Percentiles rank a stretch among this genome's conserved stretches.
Evolutionary conservation across 2,113 vertebrate species (phyloP).

Genomic region (Trogon surrucura): DNA sequence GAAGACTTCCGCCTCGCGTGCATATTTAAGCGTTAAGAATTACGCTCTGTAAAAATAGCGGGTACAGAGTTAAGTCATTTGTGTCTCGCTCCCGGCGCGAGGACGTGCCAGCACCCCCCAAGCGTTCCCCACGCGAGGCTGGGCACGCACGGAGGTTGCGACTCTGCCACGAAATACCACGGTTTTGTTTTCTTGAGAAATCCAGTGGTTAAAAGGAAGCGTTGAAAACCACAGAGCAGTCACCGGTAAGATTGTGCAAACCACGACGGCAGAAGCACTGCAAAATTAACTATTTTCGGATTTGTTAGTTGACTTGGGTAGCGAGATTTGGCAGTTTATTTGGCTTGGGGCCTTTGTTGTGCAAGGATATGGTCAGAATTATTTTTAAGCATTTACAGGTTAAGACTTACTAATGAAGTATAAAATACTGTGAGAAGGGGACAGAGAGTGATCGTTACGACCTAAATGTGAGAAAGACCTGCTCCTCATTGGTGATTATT

Average conservation of each 20-base stretch:
- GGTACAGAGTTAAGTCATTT: not conserved
- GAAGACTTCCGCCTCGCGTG: rapidly evolving
- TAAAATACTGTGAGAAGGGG: not conserved
- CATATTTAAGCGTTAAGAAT: not conserved
- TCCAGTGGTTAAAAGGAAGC: not conserved
- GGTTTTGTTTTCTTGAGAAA: not conserved
- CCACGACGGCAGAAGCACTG: not conserved
- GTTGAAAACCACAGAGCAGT: not conserved
- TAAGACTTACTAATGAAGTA: not conserved
- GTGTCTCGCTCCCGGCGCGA: not conserved
- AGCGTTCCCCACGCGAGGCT: not conserved
- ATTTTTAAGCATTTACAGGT: not conserved
- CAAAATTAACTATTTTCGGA: not conserved
- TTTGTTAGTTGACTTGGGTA: not conserved
- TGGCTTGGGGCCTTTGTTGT: not conserved
- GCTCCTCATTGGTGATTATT: not conserved
- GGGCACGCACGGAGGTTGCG: not conserved
- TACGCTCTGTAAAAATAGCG: not conserved
- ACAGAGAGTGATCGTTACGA: not conserved
- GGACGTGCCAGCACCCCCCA: not conserved
- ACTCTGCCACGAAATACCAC: not conserved
- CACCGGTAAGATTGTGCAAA: not conserved
- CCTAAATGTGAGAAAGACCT: not conserved
- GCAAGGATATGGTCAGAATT: not conserved
- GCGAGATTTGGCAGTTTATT: not conserved